Conservation (phyloP, 2,888 invertebrate species). For the Fragum sueziense region DNA sequence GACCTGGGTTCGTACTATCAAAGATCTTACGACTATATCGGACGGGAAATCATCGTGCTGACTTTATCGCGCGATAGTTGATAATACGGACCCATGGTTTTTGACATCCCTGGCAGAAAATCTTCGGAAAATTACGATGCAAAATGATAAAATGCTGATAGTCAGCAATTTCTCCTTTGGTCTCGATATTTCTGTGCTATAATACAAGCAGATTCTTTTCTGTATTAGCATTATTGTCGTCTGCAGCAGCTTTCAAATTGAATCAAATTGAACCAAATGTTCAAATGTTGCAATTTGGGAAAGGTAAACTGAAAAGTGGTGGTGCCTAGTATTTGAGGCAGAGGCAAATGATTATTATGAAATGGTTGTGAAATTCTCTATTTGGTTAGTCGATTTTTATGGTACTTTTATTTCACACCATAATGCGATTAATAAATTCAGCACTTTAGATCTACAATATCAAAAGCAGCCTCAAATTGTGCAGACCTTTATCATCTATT, state of each 20-base stretch:
- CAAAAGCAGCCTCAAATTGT: too few relatives aligned
- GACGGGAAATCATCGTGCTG: too few relatives aligned
- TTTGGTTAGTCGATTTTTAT: background rate
- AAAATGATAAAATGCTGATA: background rate
- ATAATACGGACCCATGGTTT: too few relatives aligned
- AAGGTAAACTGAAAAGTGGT: background rate
- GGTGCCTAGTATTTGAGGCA: background rate
- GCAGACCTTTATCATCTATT: too few relatives aligned
- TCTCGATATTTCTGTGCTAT: too few relatives aligned
- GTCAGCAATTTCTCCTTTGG: background rate
- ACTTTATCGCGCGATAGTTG: too few relatives aligned
- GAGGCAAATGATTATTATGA: background rate
- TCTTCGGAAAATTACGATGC: background rate
- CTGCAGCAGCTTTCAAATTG: too few relatives aligned
- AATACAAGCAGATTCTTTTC: background rate
- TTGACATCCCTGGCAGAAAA: background rate
- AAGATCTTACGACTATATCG: too few relatives aligned
- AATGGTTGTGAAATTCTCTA: background rate
- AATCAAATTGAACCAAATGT: background rate
- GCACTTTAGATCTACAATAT: too few relatives aligned
- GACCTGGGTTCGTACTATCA: too few relatives aligned
- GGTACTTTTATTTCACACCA: too few relatives aligned
- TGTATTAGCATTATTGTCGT: background rate
- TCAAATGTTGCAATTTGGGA: background rate
- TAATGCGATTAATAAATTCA: too few relatives aligned